These are phyloP conservation scores for Tautogolabrus adspersus DNA, from an alignment of 2,113 vertebrate species.

Conservation along the genomic window DNA sequence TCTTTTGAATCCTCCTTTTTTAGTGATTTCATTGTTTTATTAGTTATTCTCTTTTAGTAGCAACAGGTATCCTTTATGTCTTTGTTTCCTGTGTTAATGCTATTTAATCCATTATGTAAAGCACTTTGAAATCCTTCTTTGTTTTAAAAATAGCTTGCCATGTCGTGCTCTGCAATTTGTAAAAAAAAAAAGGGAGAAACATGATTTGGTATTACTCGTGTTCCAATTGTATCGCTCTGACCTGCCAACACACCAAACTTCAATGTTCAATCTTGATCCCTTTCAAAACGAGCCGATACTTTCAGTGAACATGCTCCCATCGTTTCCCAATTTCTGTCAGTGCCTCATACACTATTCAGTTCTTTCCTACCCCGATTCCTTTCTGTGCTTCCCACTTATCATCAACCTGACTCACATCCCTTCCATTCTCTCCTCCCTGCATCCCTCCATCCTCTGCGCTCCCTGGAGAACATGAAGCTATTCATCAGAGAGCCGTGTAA, in stretches of 20 bases:
- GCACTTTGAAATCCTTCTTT: too few relatives aligned
- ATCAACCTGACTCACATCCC: constrained; percentile 7
- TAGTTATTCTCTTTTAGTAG: too few relatives aligned
- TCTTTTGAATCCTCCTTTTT: too few relatives aligned
- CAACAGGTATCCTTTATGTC: too few relatives aligned
- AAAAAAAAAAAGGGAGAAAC: too few relatives aligned
- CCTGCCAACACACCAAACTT: not conserved
- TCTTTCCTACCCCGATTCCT: constrained; percentile 2
- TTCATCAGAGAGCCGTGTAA: constrained; percentile 58
- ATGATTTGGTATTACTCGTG: not conserved
- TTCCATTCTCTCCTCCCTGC: constrained; percentile 19
- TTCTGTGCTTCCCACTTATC: constrained; percentile 12
- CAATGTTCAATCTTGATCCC: not conserved
- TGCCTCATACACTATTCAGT: not conserved
- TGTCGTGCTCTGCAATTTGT: too few relatives aligned
- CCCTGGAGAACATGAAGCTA: constrained; percentile 51
- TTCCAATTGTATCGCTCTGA: not conserved
- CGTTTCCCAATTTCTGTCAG: not conserved
- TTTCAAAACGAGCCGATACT: not conserved
- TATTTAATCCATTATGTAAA: too few relatives aligned
- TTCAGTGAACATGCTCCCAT: not conserved
- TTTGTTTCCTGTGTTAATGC: too few relatives aligned
- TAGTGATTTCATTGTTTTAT: too few relatives aligned
- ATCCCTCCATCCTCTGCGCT: constrained; percentile 11
- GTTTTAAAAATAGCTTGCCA: too few relatives aligned